A percentile compares a stretch with the other conserved stretches of the same genome.
Conservation (phyloP, 2,888 invertebrate genomes). For the Pyrrhosoma nymphula region DNA sequence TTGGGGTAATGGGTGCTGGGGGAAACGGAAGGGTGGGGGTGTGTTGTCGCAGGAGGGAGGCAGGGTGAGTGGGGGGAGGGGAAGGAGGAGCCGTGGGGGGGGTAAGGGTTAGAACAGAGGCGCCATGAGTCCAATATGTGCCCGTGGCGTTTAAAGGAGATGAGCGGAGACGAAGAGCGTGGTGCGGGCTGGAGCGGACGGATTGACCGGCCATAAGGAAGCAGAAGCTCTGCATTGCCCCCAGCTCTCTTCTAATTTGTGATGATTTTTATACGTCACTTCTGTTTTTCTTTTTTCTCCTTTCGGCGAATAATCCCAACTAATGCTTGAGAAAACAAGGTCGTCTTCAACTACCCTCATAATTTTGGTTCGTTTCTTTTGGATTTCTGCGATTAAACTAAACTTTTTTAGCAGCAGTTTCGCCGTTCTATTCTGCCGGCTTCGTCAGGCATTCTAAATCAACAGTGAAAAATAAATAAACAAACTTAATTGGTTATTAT, state of each 20-base stretch:
- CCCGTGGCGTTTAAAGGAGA: conserved; percentile 43
- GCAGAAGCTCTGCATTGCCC: neutral
- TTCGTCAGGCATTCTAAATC: no score
- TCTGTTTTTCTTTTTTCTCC: neutral
- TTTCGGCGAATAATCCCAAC: neutral
- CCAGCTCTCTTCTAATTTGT: neutral
- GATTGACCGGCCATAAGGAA: neutral
- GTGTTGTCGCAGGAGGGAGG: neutral
- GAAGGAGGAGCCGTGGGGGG: no score
- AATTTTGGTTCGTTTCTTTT: no score
- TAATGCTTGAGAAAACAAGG: no score
- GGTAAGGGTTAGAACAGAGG: neutral
- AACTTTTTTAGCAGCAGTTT: no score
- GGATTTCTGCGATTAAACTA: no score
- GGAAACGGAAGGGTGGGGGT: neutral
- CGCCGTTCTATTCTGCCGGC: no score
- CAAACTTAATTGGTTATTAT: no score
- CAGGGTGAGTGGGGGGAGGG: neutral
- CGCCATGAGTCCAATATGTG: conserved; percentile 63
- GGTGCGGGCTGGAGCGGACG: neutral
- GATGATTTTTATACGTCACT: neutral
- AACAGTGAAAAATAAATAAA: no score
- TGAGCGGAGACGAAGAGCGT: neutral
- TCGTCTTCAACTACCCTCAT: no score
- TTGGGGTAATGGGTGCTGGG: neutral